Conservation (phyloP, 2,797 vertebrate species). For the Phyllotis vaccarum region DNA sequence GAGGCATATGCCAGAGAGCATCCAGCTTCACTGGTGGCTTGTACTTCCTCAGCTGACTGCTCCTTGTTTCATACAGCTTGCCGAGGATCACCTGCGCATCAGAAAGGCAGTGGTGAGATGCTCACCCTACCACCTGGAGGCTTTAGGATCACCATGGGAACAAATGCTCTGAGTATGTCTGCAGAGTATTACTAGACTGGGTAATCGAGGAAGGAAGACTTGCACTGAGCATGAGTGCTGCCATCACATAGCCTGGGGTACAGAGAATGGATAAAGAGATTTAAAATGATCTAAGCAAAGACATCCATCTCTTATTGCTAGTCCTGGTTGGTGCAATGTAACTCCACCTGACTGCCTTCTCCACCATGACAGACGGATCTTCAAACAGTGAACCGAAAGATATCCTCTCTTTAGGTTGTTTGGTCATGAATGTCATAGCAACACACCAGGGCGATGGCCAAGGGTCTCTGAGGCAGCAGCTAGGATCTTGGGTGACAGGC, state of each 20-base stretch:
- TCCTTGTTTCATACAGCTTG: slow-evolving; percentile 86
- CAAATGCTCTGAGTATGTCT: not conserved
- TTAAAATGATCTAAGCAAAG: not conserved
- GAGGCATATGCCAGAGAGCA: slow-evolving; percentile 89
- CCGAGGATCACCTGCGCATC: slow-evolving; percentile 77
- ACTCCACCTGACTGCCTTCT: not conserved
- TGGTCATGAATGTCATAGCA: not conserved
- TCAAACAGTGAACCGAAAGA: not conserved
- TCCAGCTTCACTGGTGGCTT: slow-evolving; percentile 76
- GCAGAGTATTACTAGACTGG: not conserved
- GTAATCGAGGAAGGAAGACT: not conserved
- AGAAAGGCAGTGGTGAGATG: accelerated
- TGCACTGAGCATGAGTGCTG: not conserved
- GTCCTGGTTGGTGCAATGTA: not conserved
- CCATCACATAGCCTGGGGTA: not conserved
- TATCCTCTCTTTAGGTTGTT: not conserved
- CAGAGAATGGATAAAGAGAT: not conserved
- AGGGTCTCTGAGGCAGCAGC: accelerated
- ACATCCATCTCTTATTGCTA: not conserved
- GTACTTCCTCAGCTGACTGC: slow-evolving; percentile 87
- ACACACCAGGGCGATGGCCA: not conserved
- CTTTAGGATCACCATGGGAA: not conserved
- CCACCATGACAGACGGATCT: not conserved
- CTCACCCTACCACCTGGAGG: accelerated
- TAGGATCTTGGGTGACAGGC: too few relatives aligned